Base-by-base conservation (phyloP, 2,113 vertebrate genomes). In the Labrus mixtus region DNA sequence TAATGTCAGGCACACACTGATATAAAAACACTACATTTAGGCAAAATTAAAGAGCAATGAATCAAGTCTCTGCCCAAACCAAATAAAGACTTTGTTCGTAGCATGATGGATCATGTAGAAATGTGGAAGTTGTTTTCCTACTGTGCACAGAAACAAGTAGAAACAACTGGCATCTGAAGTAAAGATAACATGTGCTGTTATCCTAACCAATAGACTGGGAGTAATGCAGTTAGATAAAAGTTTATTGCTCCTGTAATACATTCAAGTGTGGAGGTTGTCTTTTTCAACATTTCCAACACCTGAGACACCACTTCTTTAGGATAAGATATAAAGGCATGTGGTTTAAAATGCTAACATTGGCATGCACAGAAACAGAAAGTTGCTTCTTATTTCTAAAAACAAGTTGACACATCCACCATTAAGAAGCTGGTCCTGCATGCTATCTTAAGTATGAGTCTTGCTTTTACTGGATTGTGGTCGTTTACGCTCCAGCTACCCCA, bases 41-140 rank as follows among this genome's bases (percentile, higher is more conserved):
- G 22, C 46, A 59, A 59, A 66, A 53, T 55, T 15, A 63, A 59
- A n/a, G 33, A 68, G 53, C 56, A 0, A 77, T 55, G 36, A 65
- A 68, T 74, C 33, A 12, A 61, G 25, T 23, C 10, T 51, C 45
- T 80, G 55, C 65, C 64, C 57, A 57, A 66, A n/a, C 17, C 10
- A 77, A 77, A 80, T 25, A 77, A 74, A 67, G 60, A 6, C 33
- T 33, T 25, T 0, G 10, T 74, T 48, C 25, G 23, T 37, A 12
- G 11, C 46, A 43, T 55, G 60, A 80, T 67, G 43, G 45, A 73
- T 77, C 9, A 29, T 33, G 8, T 10, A 48, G 43, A 22, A 63
- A 19, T 36, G 48, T 29, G 50, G 59, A 41, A 56, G 54, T 17
- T 48, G 64, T 75, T 83, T 66, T 72, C 54, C 20, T 64, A 17